phyloP scores from a whole-genome alignment of 2,797 vertebrate species.

The Cyclopterus lumpus region DNA sequence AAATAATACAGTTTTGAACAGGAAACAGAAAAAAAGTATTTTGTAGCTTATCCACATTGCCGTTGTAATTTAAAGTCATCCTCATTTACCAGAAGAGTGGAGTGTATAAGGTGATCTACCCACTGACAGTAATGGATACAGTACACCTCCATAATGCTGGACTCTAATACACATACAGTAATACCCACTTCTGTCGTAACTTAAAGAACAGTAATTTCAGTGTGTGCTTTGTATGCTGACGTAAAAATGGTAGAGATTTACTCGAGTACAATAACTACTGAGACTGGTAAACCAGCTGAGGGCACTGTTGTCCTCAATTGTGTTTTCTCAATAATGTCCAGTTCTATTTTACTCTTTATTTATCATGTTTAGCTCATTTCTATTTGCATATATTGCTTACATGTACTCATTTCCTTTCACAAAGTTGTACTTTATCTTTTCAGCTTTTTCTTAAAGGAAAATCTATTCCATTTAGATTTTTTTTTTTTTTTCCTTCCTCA shows the following conservation, averaged over 20 bases:
- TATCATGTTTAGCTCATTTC: background rate
- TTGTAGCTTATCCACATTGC: background rate
- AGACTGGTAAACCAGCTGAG: slow-evolving; percentile 40
- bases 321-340: background rate
- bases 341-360: background rate
- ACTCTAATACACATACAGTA: background rate
- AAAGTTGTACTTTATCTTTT: background rate
- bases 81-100: too few relatives aligned
- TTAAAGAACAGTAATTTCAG: background rate
- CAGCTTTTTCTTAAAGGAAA: background rate
- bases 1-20: background rate
- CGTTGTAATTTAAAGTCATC: background rate
- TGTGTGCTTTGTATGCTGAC: background rate
- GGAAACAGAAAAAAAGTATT: background rate
- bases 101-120: background rate
- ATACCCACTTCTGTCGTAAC: background rate
- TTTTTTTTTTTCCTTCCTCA: background rate
- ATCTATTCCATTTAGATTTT: background rate
- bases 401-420: background rate
- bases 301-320: slow-evolving; percentile 46
- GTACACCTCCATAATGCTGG: background rate
- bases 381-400: background rate
- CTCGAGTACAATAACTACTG: background rate
- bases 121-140: background rate
- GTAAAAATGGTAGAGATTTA: background rate